Conservation (phyloP, 2,888 invertebrate species). For the Rhamphomyia laevipes region DNA sequence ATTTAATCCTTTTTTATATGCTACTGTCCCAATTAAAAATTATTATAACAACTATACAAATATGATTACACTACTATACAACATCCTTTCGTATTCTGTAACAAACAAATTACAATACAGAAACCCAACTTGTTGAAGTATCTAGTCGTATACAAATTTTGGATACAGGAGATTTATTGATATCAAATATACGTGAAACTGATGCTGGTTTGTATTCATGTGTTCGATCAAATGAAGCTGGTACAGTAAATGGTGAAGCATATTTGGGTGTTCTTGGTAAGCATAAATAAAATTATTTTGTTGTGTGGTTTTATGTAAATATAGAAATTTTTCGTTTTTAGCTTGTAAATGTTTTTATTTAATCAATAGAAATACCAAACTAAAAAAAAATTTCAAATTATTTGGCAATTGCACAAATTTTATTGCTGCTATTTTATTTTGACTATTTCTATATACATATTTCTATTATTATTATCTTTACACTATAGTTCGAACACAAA, state of each 20-base stretch:
- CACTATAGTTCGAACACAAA: slow-evolving; percentile 72
- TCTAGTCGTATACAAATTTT: slow-evolving; percentile 73
- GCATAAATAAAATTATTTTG: slow-evolving; percentile 16
- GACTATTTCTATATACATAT: background rate
- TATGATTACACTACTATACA: no score
- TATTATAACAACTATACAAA: no score
- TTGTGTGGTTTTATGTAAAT: background rate
- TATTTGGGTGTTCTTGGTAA: slow-evolving; percentile 73
- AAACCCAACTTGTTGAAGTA: slow-evolving; percentile 48
- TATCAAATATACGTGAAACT: slow-evolving; percentile 68
- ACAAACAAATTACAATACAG: slow-evolving; percentile 31
- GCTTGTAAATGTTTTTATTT: slow-evolving; percentile 8
- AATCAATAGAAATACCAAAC: slow-evolving; percentile 1
- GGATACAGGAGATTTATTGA: slow-evolving; percentile 76
- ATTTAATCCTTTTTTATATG: no score
- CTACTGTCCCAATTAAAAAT: no score
- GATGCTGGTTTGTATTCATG: slow-evolving; percentile 89
- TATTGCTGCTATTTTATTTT: no score
- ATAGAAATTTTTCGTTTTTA: background rate
- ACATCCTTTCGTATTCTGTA: no score
- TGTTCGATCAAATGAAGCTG: slow-evolving; percentile 79
- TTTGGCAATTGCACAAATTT: background rate
- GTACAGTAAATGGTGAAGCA: slow-evolving; percentile 70
- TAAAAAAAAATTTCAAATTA: background rate
- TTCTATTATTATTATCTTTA: background rate